Evolutionary conservation across 2,888 invertebrate genomes (phyloP), one percentile per base, ranked within the genome.

Genomic region (Lydus trimaculatus): DNA sequence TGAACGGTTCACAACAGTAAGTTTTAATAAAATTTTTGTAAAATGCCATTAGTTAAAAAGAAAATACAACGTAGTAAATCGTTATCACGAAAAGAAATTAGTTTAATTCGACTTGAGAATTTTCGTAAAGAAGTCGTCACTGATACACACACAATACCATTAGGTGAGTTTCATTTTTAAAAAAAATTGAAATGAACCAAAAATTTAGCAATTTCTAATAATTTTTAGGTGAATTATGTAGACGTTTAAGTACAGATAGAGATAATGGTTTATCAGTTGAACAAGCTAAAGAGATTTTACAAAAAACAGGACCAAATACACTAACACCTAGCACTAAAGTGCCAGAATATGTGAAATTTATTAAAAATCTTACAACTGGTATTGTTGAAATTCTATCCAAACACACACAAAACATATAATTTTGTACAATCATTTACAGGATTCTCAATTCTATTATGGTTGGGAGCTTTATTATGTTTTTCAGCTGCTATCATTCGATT

Each of bases 401-500:
- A 62, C 1, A 64, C 33, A 63, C 61, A 79, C 25, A 11, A 17
- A 79, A 59, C 64, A 31, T 60, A 31, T 17, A 87, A 86, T 77
- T 84, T 91, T n/a, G n/a, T n/a, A n/a, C n/a, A n/a, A n/a, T n/a
- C n/a, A n/a, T n/a, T n/a, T n/a, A n/a, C 81, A 84, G 95, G 95
- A 13, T 96, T 96, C 83, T 92, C 95, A 0, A 80, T 91, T 73
- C 84, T 96, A 61, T 87, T 96, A 71, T 96, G 95, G 95, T 84
- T 91, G 63, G 94, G 94, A 63, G 91, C 94, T 17, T 75, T 88
- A 9, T 85, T 95, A 13, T 94, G 94, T 80, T 89, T 93, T 76
- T 78, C 92, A 8, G 88, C 91, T 33, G 90, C 88, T 75, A 76
- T 82, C 2, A 86, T 90, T 25, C 69, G 79, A 64, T 78, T 78